These are phyloP conservation scores for Spea multiplicata DNA, from an alignment of 2,113 vertebrate genomes.

Conservation along the genomic window DNA sequence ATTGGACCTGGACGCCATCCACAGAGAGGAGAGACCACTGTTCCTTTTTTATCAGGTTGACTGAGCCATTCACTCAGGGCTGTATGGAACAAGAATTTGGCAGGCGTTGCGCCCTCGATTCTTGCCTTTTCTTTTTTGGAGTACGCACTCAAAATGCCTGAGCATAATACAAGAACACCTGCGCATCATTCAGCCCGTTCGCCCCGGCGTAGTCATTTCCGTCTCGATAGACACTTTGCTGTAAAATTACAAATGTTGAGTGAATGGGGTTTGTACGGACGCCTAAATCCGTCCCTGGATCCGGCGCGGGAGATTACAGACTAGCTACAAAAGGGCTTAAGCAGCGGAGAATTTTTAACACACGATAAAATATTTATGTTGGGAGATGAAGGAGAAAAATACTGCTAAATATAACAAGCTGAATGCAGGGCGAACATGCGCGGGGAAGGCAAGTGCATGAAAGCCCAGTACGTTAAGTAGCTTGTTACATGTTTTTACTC, in stretches of 20 bases:
- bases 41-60: no score
- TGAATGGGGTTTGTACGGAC: not conserved
- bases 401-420: slow-evolving; percentile 24
- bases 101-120: not conserved
- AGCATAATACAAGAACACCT: not conserved
- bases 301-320: slow-evolving; percentile 12
- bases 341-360: slow-evolving; percentile 37
- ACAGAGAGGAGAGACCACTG: no score
- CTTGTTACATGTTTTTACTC: no score
- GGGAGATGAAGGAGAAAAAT: slow-evolving; percentile 42
- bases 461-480: no score
- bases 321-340: slow-evolving; percentile 18
- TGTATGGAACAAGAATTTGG: not conserved
- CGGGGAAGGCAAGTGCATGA: no score
- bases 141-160: not conserved
- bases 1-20: no score
- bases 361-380: slow-evolving; percentile 44
- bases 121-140: not conserved
- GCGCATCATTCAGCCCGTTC: not conserved
- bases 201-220: not conserved
- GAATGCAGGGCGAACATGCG: not conserved
- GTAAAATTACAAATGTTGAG: not conserved
- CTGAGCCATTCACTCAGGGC: not conserved
- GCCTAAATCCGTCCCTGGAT: not conserved
- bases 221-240: slow-evolving; percentile 6